Base-by-base conservation (phyloP, 2,113 vertebrate species). In the Gadus macrocephalus region DNA sequence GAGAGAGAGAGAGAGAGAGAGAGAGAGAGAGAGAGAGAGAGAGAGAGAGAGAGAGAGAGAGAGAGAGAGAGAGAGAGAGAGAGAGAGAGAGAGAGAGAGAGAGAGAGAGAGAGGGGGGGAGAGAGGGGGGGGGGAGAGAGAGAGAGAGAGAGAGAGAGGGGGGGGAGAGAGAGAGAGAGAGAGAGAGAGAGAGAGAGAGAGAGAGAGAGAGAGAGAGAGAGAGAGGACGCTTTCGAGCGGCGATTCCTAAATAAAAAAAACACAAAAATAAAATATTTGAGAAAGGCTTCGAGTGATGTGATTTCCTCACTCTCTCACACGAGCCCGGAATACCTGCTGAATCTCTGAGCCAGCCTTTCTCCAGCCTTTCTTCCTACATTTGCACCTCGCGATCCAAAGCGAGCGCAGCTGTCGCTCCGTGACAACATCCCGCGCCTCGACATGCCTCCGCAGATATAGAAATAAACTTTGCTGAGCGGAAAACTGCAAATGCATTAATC, bases 361-460 rank as follows among this genome's bases (percentile, higher is more conserved):
- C n/a, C 0, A 78, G 73, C 82, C 89, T 89, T 87, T 90, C 87
- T 86, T 86, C 83, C 89, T 90, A 89, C 90, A 90, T 92, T 92
- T 91, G 87, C 90, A 92, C 90, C 91, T 90, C 76, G 5, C 74
- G 69, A 80, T 84, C 84, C 69, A 86, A 87, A 87, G 87, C 78
- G 84, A 86, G 81, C 83, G 49, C 74, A 82, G 75, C 83, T 76
- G 75, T 81, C 88, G 76, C 67, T 66, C 62, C 42, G 67, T 88
- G 88, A 91, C 86, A 86, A 85, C 76, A 79, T 74, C 75, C 67
- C 0, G 53, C 65, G 83, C 81, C 88, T 89, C 83, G 84, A 88
- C 85, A 89, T 53, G 76, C 81, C 81, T 82, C 71, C 84, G 70
- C 64, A 78, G 83, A 87, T 90, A 90, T 88, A 49, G 42, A 91